Conservation (phyloP, 2,888 invertebrate genomes). For the Neoscelio sp. region DNA sequence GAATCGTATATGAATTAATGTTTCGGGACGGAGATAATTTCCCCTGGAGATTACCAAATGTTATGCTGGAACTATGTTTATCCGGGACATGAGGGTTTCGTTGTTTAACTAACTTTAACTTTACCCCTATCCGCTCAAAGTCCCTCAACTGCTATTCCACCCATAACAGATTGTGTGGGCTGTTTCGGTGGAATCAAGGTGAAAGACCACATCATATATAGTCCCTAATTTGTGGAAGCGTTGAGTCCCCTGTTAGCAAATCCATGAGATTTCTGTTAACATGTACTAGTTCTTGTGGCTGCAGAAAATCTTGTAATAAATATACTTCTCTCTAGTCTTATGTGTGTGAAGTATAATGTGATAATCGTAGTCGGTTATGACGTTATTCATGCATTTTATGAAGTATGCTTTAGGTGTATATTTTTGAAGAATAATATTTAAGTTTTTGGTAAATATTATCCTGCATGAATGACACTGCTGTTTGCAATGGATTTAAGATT, state of each 20-base stretch:
- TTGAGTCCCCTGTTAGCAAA: constrained; percentile 32
- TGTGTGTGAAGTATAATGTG: not conserved
- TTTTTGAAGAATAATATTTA: constrained; percentile 7
- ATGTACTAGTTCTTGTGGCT: constrained; percentile 7
- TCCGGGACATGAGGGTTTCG: not conserved
- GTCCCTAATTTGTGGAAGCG: constrained; percentile 29
- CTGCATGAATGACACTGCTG: too few species aligned
- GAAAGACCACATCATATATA: constrained; percentile 26
- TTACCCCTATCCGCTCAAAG: constrained; percentile 2
- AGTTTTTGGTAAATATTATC: too few species aligned
- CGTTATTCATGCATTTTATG: constrained; percentile 2
- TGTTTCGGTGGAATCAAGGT: constrained; percentile 31
- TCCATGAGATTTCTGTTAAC: constrained; percentile 41
- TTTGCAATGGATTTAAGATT: too few species aligned
- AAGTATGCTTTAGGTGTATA: constrained; percentile 4
- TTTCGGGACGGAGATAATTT: not conserved
- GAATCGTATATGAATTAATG: constrained; percentile 17
- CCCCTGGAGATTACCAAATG: constrained; percentile 4
- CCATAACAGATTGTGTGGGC: constrained; percentile 32
- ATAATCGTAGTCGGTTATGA: constrained; percentile 15
- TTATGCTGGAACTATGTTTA: not conserved
- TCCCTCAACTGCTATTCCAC: constrained; percentile 9
- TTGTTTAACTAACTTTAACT: constrained; percentile 19
- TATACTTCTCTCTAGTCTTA: constrained; percentile 6
- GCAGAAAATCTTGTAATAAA: constrained; percentile 11